Base-by-base conservation (phyloP, 2,797 vertebrate species). In the Limnodromus scolopaceus region DNA sequence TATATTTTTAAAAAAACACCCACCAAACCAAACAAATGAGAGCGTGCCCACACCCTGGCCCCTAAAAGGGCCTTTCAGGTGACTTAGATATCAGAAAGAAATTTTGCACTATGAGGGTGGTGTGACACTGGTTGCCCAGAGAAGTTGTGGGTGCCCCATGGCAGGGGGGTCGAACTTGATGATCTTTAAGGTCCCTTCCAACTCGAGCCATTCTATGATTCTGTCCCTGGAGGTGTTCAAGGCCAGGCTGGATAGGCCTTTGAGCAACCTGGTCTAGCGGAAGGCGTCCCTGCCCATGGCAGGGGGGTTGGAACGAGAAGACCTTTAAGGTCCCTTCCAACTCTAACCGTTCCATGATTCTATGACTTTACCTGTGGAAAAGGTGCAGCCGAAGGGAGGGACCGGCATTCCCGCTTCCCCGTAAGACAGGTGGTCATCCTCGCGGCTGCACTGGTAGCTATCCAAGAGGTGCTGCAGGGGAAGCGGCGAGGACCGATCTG, bases 361-460 rank as follows among this genome's bases (percentile, higher is more conserved):
- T 38, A 38, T 38, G 34, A 27, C 72, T 72, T 97, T 98, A 99
- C 99, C 99, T 74, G 99, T 97, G 84, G 98, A 99, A 97, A 99
- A 99, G 13, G 98, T 87, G 87, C 99, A 98, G 65, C 99, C 99
- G 83, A 99, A 99, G 4, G 99, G 99, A 39, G 99, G 99, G 39
- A 99, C 99, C 0, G 99, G 96, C 76, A 97, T 93, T 3, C 98
- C 99, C 10, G 96, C 91, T 93, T 98, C 98, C 74, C 99, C 99
- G 4, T 98, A 99, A 2, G 99, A 99, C 60, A 98, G 94, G 89
- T 99, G 98, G 11, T 99, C 99, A 92, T 99, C 99, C 3, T 97
- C 97, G 36, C 58, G 97, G 81, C 79, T 79, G 91, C 99, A 99
- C 87, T 97, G 98, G 96, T 98, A 99, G 58, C 97, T 91, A 10